A percentile compares a stretch with the other conserved stretches of the same genome.
These are phyloP conservation scores for Xiphydria camelus DNA, from an alignment of 2,888 invertebrate species.

Conservation along the genomic window DNA sequence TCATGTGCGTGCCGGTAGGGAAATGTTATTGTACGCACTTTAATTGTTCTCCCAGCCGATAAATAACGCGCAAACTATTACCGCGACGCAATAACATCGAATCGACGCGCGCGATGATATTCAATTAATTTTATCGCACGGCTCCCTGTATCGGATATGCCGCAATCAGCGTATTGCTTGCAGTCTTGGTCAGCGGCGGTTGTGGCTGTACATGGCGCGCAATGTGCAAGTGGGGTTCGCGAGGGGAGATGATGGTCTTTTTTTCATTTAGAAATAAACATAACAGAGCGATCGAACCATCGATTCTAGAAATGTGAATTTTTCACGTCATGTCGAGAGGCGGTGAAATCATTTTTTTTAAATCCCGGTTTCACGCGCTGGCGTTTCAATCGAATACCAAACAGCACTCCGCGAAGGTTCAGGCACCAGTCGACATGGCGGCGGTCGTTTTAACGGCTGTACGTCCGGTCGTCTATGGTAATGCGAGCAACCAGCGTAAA, in stretches of 20 bases:
- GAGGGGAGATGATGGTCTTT: neutral
- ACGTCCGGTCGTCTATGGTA: no score
- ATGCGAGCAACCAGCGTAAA: no score
- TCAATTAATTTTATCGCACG: slow-evolving; percentile 21
- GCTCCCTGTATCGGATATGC: slow-evolving; percentile 3
- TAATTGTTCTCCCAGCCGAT: slow-evolving; percentile 25
- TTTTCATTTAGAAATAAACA: neutral
- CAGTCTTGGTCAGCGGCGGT: slow-evolving; percentile 9
- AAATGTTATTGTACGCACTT: slow-evolving; percentile 16
- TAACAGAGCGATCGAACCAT: neutral
- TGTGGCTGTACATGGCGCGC: no score
- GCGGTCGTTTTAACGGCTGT: no score
- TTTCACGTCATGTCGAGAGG: neutral
- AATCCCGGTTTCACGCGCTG: no score
- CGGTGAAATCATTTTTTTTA: neutral
- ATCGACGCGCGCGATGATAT: slow-evolving; percentile 17
- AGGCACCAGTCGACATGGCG: no score
- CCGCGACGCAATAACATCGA: slow-evolving; percentile 7
- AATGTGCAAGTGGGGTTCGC: neutral
- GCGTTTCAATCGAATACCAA: no score
- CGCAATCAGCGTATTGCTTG: slow-evolving; percentile 15
- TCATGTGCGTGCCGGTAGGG: no score
- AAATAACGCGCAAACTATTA: slow-evolving; percentile 21
- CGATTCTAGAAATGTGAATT: neutral
- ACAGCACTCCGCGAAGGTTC: no score